Percentiles rank a stretch among this genome's conserved stretches.
Evolutionary conservation across 2,888 invertebrate genomes (phyloP).

Genomic region (Osedax fenrisi): DNA sequence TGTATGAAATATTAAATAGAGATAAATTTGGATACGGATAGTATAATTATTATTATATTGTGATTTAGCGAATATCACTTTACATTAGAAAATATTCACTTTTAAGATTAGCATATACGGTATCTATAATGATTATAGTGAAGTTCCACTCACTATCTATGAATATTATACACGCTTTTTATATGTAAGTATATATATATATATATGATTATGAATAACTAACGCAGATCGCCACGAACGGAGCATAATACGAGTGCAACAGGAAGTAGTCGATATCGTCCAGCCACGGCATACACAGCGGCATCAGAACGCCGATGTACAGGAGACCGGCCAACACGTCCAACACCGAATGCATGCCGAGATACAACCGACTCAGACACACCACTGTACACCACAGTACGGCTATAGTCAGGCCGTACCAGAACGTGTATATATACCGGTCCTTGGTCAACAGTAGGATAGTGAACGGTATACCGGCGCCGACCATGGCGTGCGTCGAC

Average conservation of each 20-base stretch:
- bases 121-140: too few species aligned
- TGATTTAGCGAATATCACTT: too few species aligned
- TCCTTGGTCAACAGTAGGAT: conserved; percentile 68
- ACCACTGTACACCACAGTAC: conserved; percentile 61
- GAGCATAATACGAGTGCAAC: conserved; percentile 60
- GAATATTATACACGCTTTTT: too few species aligned
- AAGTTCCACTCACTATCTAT: too few species aligned
- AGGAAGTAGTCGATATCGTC: conserved; percentile 64
- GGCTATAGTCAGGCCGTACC: conserved; percentile 51
- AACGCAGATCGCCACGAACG: conserved; percentile 54
- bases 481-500: conserved; percentile 84
- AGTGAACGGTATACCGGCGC: conserved; percentile 73
- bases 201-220: neutral
- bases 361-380: conserved; percentile 71
- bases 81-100: too few species aligned
- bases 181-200: too few species aligned
- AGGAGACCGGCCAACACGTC: conserved; percentile 70
- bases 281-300: conserved; percentile 64
- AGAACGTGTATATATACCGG: conserved; percentile 60
- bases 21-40: too few species aligned
- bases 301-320: conserved; percentile 61
- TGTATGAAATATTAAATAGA: too few species aligned
- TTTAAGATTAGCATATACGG: too few species aligned
- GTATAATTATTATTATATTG: too few species aligned
- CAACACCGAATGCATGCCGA: conserved; percentile 85